Evolutionary conservation across 2,797 vertebrate species (phyloP), one percentile per base, ranked within the genome.

Genomic region (Meda fulgida): DNA sequence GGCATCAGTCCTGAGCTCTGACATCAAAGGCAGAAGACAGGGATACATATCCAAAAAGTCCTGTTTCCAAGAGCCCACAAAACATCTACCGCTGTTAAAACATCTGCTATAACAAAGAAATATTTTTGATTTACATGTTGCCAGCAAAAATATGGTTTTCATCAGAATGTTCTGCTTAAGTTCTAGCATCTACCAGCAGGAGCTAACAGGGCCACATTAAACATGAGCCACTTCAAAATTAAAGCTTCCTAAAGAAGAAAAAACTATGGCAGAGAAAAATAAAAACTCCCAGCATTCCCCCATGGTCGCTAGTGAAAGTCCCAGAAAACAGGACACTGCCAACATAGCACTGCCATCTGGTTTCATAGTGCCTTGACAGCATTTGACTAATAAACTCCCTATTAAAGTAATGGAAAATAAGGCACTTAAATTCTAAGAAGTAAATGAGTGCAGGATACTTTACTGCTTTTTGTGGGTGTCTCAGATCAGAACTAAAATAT

Each of bases 271-370:
- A 31, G 31, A 48, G 31, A 0, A 43, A 23, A 36, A 75, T 36
- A n/a, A 65, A 63, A 63, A 26, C 13, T 26, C 23, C 23, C 40
- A 76, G 31, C 58, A 21, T 75, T 60, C 38, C 38, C 69, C 9
- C 21, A 46, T 53, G 72, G 29, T 18, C 18, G 6, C 5, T 16
- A 71, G 26, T 63, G 26, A 73, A 83, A 66, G 55, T 67, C 29
- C 38, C 31, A 76, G 43, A 76, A 40, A 76, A 75, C 40, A 38
- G 31, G 1, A 82, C 67, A 60, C 38, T 82, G 53, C 38, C 53
- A 73, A 63, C 7, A 11, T 76, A 34, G 60, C 81, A 66, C 60
- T 79, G 60, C 26, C 77, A 83, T 83, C 31, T 76, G 58, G 71
- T 53, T 83, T 48, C 16, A 46, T 66, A 31, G 34, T 38, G 72